Base-by-base conservation (phyloP, 2,797 vertebrate species). In the Xenopus petersii region DNA sequence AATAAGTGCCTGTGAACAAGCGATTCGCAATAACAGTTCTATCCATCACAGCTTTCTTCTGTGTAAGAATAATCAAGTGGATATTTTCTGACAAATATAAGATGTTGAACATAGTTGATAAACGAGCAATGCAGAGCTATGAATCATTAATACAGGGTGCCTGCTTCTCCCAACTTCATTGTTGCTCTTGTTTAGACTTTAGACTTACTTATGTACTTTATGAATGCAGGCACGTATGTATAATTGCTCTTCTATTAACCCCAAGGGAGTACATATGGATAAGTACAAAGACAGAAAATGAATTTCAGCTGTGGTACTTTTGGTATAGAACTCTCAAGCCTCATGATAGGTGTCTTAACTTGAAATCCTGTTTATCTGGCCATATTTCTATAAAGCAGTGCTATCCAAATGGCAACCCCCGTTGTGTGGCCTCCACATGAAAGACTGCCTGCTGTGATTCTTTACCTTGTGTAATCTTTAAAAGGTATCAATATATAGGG, bases 61-160 rank as follows among this genome's bases (percentile, higher is more conserved):
- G 71, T 71, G 58, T 63, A 30, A 67, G 55, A 56, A 72, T 71
- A 72, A 72, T 72, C 69, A 71, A 72, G 56, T 62, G 58, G 51
- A 49, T 60, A 64, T 64, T 16, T 64, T 70, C 24, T 15, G 69
- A 70, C 68, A 67, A 55, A 60, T 65, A 71, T 46, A 65, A 64
- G 68, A 76, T 54, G 63, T 46, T 64, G 68, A 15, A 65, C 13
- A 12, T 13, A 48, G 58, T 13, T 77, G 75, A 77, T 72, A 48
- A 63, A 77, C 42, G 47, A 72, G 70, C n/a, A 15, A 48, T 17
- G 48, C 70, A 5, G 49, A 56, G 46, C 49, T 56, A 77, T 72
- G 69, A 72, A 68, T 77, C 69, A 62, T 64, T 67, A 21, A 66
- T 26, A 21, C 5, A 11, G 47, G 49, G 24, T 58, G 51, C 47